Percentiles rank a stretch among this genome's conserved stretches.
Evolutionary conservation across 2,113 vertebrate genomes (phyloP).

Genomic region (Lophius piscatorius): DNA sequence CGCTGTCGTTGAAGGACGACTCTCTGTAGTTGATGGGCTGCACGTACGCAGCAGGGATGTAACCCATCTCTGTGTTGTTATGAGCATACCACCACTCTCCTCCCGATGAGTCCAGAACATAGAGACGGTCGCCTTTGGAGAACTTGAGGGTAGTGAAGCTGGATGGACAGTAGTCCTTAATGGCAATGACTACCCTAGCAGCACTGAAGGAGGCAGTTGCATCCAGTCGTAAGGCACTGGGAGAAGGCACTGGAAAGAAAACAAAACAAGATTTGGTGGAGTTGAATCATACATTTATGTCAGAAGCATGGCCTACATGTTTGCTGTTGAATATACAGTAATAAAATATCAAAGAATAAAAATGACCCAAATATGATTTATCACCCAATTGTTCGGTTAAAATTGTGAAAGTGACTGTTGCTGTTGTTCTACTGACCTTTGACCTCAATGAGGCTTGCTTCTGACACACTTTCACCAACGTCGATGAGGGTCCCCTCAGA

Average conservation of each 20-base stretch:
- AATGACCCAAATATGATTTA: not conserved
- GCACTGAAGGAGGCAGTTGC: slow-evolving; percentile 85
- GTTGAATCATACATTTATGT: too few species aligned
- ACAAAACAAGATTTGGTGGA: too few species aligned
- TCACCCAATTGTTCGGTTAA: too few species aligned
- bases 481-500: slow-evolving; percentile 95
- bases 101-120: slow-evolving; percentile 92
- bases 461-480: slow-evolving; percentile 82
- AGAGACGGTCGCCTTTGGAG: slow-evolving; percentile 93
- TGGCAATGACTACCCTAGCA: slow-evolving; percentile 92
- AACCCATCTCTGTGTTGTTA: slow-evolving; percentile 97
- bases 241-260: slow-evolving; percentile 91
- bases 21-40: slow-evolving; percentile 86
- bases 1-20: slow-evolving; percentile 91
- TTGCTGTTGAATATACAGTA: too few species aligned
- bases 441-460: slow-evolving; percentile 85
- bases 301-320: too few species aligned
- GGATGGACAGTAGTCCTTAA: slow-evolving; percentile 93
- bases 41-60: slow-evolving; percentile 94
- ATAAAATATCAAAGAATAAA: too few species aligned
- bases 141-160: slow-evolving; percentile 97
- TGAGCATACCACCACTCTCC: slow-evolving; percentile 99
- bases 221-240: slow-evolving; percentile 91
- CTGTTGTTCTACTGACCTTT: slow-evolving; percentile 88
- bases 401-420: too few species aligned